Base-by-base conservation (phyloP, 2,113 vertebrate species). In the Electrona antarctica region DNA sequence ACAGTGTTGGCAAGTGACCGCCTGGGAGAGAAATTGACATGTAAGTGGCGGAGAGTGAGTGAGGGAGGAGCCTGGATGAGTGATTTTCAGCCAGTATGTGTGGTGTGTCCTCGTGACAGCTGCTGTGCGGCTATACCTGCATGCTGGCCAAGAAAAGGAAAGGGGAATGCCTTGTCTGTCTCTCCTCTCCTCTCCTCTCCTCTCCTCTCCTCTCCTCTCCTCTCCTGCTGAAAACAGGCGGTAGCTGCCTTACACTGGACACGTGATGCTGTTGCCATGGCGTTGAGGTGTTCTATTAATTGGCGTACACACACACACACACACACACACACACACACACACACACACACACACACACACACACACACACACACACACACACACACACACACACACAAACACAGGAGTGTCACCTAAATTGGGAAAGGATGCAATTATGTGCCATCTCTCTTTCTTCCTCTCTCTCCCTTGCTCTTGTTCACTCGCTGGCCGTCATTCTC, bases 201-300 rank as follows among this genome's bases (percentile, higher is more conserved):
- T 54, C 57, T 46, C 67, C 67, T 55, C 48, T 12, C 61, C 66
- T 68, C 62, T 64, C 63, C 70, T 73, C n/a, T 12, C n/a, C 51
- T 13, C 51, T 54, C 21, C 0, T 21, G 71, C 8, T 55, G 61
- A 69, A 68, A 79, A 73, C 76, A 74, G 79, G 54, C 70, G 61
- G 59, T 66, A 70, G 70, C 86, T 86, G 82, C 80, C 86, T 75
- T 29, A 41, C 54, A 71, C 69, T 64, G 80, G 76, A 83, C 73
- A 71, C 76, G 74, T 85, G 89, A 86, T 54, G 77, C 89, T 91
- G 94, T 95, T 95, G 92, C 94, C 85, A 93, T 95, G 93, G 92
- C 50, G 60, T 89, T 86, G 47, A 47, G 84, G 77, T 93, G 79
- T 90, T 92, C 84, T 85, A 86, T 86, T 89, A 87, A 85, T 81